Percentiles rank a stretch among this genome's conserved stretches.
phyloP scores from a whole-genome alignment of 2,888 invertebrate genomes.

The Phengaris alcon region DNA sequence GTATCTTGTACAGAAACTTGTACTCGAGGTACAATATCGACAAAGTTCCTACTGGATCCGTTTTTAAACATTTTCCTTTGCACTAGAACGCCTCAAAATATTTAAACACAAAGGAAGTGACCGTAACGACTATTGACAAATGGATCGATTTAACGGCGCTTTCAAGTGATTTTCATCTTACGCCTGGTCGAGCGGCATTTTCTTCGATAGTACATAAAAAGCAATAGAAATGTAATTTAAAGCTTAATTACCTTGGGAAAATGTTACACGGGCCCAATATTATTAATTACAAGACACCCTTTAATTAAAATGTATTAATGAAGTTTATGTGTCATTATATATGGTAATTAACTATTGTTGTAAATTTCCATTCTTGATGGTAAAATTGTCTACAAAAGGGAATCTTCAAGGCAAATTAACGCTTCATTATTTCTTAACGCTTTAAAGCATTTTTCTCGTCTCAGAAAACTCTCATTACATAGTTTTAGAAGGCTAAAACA shows the following conservation, averaged over 20 bases:
- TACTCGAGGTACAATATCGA: too few species aligned
- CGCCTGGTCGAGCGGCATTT: neutral
- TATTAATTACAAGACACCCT: constrained; percentile 20
- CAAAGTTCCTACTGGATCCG: too few species aligned
- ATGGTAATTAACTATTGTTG: constrained; percentile 16
- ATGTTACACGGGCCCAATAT: constrained; percentile 48
- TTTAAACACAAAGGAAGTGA: too few species aligned
- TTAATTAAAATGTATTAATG: constrained; percentile 10
- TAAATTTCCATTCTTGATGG: neutral
- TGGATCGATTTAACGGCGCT: too few species aligned
- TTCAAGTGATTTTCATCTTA: too few species aligned
- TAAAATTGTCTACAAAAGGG: constrained; percentile 10
- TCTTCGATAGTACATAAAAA: constrained; percentile 23
- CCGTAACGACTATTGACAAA: too few species aligned
- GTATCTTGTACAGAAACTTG: too few species aligned
- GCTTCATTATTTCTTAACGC: neutral
- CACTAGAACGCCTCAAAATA: too few species aligned
- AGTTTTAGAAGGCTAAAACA: too few species aligned
- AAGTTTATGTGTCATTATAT: constrained; percentile 12
- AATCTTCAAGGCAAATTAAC: neutral
- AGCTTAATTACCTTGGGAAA: constrained; percentile 63
- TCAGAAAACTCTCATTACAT: too few species aligned
- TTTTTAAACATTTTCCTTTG: too few species aligned
- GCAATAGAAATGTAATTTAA: constrained; percentile 53
- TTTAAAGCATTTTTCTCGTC: neutral